These are phyloP conservation scores for Coleophora flavipennella DNA, from an alignment of 2,888 invertebrate species.

Conservation along the genomic window DNA sequence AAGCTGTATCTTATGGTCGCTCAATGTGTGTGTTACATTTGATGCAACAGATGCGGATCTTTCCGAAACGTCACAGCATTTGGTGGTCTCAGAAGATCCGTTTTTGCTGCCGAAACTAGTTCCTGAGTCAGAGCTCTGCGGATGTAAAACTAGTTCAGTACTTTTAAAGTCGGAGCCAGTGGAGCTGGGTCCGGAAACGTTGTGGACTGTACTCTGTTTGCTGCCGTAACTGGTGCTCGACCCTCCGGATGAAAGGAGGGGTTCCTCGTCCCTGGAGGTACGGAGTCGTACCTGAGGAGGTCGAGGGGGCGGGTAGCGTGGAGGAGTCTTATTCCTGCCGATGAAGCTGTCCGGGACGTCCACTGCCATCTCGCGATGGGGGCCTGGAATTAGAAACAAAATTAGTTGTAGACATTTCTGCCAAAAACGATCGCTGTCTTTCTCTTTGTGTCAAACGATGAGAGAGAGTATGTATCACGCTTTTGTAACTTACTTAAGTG, in stretches of 20 bases:
- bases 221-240: slow-evolving; percentile 62
- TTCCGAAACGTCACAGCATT: slow-evolving; percentile 53
- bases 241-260: slow-evolving; percentile 56
- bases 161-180: slow-evolving; percentile 58
- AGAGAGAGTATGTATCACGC: too few relatives aligned
- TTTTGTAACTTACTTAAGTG: too few relatives aligned
- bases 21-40: slow-evolving; percentile 40
- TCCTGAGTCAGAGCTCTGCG: slow-evolving; percentile 59
- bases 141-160: slow-evolving; percentile 46
- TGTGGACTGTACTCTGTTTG: slow-evolving; percentile 53
- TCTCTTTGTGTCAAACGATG: too few relatives aligned
- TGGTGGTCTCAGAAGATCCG: slow-evolving; percentile 57
- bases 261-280: slow-evolving; percentile 63
- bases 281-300: slow-evolving; percentile 76
- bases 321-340: slow-evolving; percentile 91
- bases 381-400: slow-evolving; percentile 68
- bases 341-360: slow-evolving; percentile 97
- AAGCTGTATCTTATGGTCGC: slow-evolving; percentile 61
- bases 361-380: slow-evolving; percentile 98
- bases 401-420: background rate
- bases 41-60: slow-evolving; percentile 52
- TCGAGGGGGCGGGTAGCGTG: slow-evolving; percentile 89
- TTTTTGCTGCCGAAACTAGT: slow-evolving; percentile 58
- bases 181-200: slow-evolving; percentile 51
- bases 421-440: too few relatives aligned